phyloP scores from a whole-genome alignment of 1,140 invertebrate genomes.

The Pseudobourletiella spinata region DNA sequence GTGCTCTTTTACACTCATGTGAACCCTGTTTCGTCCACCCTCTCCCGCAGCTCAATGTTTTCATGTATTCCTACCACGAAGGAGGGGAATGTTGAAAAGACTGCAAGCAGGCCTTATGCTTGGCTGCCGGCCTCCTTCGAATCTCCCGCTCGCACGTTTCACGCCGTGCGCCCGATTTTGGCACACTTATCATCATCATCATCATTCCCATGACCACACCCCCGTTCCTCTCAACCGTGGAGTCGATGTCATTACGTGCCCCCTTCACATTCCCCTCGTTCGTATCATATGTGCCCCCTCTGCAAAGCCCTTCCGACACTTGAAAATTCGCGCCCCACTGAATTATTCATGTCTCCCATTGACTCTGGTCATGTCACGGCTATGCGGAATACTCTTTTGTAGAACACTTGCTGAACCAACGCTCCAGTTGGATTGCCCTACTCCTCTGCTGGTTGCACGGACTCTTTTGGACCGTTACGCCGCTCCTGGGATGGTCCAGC shows the following conservation, averaged over 20 bases:
- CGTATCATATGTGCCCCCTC: too few relatives aligned
- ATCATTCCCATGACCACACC: too few relatives aligned
- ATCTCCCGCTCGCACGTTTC: too few relatives aligned
- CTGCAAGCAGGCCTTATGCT: not conserved
- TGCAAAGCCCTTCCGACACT: too few relatives aligned
- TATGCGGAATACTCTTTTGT: not conserved
- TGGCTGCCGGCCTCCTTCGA: too few relatives aligned
- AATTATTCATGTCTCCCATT: not conserved
- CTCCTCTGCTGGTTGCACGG: constrained; percentile 9
- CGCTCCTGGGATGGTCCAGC: constrained; percentile 21
- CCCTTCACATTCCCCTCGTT: too few relatives aligned
- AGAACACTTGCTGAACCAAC: constrained; percentile 13
- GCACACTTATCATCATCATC: too few relatives aligned
- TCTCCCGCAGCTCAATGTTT: not conserved
- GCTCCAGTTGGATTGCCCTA: constrained; percentile 2
- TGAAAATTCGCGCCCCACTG: not conserved
- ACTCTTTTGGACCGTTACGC: constrained; percentile 18
- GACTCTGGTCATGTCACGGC: not conserved
- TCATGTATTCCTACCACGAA: not conserved
- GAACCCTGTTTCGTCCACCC: too few relatives aligned
- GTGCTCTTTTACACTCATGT: too few relatives aligned
- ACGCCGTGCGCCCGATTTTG: too few relatives aligned
- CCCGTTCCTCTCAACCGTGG: too few relatives aligned
- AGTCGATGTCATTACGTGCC: too few relatives aligned
- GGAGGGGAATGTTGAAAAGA: not conserved